Base-by-base conservation (phyloP, 1,140 invertebrate genomes). In the Drosophila parabipectinata region DNA sequence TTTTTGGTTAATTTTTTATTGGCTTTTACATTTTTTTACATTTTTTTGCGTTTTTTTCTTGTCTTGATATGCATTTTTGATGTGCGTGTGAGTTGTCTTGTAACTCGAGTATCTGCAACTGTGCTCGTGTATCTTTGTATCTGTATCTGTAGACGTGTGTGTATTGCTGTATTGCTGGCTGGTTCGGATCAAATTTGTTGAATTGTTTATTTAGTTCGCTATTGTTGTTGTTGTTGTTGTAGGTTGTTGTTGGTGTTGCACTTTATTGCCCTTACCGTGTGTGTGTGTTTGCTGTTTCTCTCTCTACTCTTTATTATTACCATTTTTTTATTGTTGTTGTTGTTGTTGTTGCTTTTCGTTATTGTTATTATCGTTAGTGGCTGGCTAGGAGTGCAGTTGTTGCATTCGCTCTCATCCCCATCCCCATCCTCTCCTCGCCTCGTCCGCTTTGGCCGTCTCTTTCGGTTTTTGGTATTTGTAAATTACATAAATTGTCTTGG, bases 401-500 rank as follows among this genome's bases (percentile, higher is more conserved):
- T 51, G 68, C 68, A 79, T 67, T 87, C 71, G 69, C 81, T 85
- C 75, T 64, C 71, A 62, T 30, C 56, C 37, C 34, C 26, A 24
- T 12, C 18, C 45, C 44, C 15, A 15, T 72, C 26, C 15, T 34
- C 24, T 58, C 51, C 32, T 44, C 37, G n/a, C 32, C 45, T 21
- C 37, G 32, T 26, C 50, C 14, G 28, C 44, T 47, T 18, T 45
- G 6, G 6, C 15, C 18, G 60, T 64, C 62, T 71, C 32, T 15
- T 63, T 60, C 21, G 52, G 51, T 62, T 88, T 87, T 87, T 88
- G 83, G 79, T 87, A 87, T 87, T 87, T 87, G 83, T 83, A 87
- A 87, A 87, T 87, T 87, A 87, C 83, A 87, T 87, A 88, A 87
- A 87, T 87, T 88, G 83, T 87, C 83, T 87, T 87, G 83, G 83